Percentiles rank a stretch among this genome's conserved stretches.
Conservation (phyloP, 2,797 vertebrate species). For the Brotula barbata region DNA sequence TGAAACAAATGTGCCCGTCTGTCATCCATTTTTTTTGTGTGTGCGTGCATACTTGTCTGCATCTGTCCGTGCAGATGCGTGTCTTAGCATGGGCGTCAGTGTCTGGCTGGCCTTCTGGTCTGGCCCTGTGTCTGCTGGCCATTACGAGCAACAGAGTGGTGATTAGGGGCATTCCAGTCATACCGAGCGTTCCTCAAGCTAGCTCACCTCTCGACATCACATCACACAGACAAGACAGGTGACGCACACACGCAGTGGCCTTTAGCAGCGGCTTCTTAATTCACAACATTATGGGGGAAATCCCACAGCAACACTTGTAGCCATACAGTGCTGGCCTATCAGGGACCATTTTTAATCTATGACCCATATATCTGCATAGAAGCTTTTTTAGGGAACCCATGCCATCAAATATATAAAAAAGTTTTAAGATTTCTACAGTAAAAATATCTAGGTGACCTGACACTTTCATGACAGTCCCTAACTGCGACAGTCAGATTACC, state of each 20-base stretch:
- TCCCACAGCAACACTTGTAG: constrained; percentile 15
- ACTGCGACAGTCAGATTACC: no score
- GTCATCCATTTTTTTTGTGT: constrained; percentile 27
- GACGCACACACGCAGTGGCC: constrained; percentile 36
- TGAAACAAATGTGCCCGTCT: constrained; percentile 15
- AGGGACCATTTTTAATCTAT: no score
- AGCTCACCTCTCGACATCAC: constrained; percentile 45
- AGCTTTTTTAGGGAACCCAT: no score
- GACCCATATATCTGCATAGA: no score
- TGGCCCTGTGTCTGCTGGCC: constrained; percentile 55
- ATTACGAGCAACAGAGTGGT: constrained; percentile 53
- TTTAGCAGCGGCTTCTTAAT: neutral
- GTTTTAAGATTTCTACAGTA: no score
- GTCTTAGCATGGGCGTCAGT: constrained; percentile 65
- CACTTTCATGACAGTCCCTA: no score
- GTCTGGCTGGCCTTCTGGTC: constrained; percentile 41
- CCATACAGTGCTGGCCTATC: neutral
- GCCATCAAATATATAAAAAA: no score
- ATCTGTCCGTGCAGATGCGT: constrained; percentile 59
- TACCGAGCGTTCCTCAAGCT: constrained; percentile 45
- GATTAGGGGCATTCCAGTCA: constrained; percentile 52
- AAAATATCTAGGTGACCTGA: no score
- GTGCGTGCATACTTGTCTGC: constrained; percentile 52
- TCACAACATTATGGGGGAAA: constrained; percentile 16
- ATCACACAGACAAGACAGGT: constrained; percentile 43